Percentiles rank a stretch among this genome's conserved stretches.
These are phyloP conservation scores for Phalangium opilio DNA, from an alignment of 2,888 invertebrate species.

Conservation along the genomic window DNA sequence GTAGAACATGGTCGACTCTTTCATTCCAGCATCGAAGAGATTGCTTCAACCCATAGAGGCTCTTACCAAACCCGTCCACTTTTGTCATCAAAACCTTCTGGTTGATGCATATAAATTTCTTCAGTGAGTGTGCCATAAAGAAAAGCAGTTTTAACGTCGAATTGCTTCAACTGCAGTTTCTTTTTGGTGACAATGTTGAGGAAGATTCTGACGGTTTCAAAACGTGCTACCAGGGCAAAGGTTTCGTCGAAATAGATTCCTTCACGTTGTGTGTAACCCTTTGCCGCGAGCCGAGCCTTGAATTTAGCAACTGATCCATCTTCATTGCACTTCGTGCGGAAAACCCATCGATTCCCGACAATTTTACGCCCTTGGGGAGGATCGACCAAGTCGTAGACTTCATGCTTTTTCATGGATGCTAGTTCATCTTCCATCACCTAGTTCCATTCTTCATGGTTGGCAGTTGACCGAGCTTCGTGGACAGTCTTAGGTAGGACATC, in stretches of 20 bases:
- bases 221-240: constrained; percentile 14
- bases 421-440: constrained; percentile 1
- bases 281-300: constrained; percentile 22
- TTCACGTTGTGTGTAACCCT: constrained; percentile 10
- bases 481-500: background rate
- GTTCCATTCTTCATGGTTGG: background rate
- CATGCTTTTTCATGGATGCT: background rate
- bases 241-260: constrained; percentile 18
- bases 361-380: constrained; percentile 1
- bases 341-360: constrained; percentile 6
- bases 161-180: constrained; percentile 11
- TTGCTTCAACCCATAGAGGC: constrained; percentile 22
- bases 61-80: constrained; percentile 11
- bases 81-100: constrained; percentile 9
- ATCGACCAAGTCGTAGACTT: constrained; percentile 1
- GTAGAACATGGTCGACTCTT: constrained; percentile 9
- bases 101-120: constrained; percentile 17
- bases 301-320: constrained; percentile 10
- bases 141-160: constrained; percentile 20
- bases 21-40: constrained; percentile 16
- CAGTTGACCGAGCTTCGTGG: background rate
- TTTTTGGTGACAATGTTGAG: constrained; percentile 10
- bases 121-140: constrained; percentile 10
- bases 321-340: constrained; percentile 4
- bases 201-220: constrained; percentile 8